Conservation (phyloP, 2,888 invertebrate species). For the Kuschelorhynchus macadamiae region DNA sequence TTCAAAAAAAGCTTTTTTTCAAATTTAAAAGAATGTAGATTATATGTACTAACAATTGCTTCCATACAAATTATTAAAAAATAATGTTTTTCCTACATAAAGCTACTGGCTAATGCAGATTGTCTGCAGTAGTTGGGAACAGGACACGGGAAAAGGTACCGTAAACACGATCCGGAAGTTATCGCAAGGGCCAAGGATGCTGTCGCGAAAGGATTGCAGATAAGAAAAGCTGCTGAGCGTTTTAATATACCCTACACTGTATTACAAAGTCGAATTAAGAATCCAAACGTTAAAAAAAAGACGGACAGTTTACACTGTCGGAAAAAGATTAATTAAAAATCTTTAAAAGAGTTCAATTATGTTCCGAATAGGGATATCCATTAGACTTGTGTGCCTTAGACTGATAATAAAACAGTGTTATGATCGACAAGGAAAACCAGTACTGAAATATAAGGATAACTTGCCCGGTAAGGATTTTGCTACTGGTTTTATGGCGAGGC, state of each 20-base stretch:
- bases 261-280: not conserved
- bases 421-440: constrained; percentile 16
- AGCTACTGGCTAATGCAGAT: too few species aligned
- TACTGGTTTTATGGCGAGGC: constrained; percentile 7
- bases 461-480: constrained; percentile 5
- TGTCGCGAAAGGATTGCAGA: too few species aligned
- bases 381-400: constrained; percentile 7
- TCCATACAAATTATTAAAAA: too few species aligned
- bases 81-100: too few species aligned
- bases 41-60: too few species aligned
- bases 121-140: too few species aligned
- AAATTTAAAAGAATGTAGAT: too few species aligned
- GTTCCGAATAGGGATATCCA: constrained; percentile 20
- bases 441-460: constrained; percentile 19
- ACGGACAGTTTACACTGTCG: constrained; percentile 2
- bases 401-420: constrained; percentile 18
- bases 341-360: constrained; percentile 1
- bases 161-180: too few species aligned
- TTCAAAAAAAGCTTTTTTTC: too few species aligned
- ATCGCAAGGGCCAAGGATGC: not conserved
- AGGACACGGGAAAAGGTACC: too few species aligned
- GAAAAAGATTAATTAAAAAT: not conserved
- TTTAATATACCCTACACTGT: not conserved
- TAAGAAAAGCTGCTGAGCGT: not conserved
- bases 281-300: not conserved